These are phyloP conservation scores for zebrafish (Danio rerio) DNA, from an alignment of 2,113 vertebrate genomes.

Conservation along the genomic window DNA sequence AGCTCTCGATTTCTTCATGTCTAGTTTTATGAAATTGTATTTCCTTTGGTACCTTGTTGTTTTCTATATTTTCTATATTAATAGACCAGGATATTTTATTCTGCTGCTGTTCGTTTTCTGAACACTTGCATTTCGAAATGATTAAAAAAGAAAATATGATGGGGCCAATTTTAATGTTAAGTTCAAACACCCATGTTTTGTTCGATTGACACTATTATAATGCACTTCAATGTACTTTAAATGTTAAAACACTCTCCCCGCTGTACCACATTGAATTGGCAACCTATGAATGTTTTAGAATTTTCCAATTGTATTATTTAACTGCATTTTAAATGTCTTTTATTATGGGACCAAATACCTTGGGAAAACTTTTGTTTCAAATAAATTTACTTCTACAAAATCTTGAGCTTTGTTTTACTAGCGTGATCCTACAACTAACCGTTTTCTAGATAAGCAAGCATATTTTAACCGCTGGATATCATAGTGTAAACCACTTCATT, in stretches of 20 bases:
- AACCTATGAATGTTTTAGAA: conserved; percentile 8
- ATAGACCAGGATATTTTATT: neutral
- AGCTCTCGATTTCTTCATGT: neutral
- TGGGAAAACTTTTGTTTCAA: conserved; percentile 60
- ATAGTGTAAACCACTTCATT: too few relatives aligned
- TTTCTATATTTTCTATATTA: conserved; percentile 25
- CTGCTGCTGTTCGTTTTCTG: neutral
- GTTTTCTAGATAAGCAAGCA: neutral
- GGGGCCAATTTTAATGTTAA: neutral
- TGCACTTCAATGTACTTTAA: conserved; percentile 26
- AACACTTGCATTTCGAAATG: neutral
- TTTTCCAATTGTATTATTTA: conserved; percentile 17
- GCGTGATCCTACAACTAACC: neutral
- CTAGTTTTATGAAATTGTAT: neutral
- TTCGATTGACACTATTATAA: neutral
- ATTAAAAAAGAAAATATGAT: neutral
- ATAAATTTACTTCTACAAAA: conserved; percentile 54
- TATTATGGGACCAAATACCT: conserved; percentile 63
- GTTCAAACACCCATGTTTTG: neutral
- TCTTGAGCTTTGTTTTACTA: neutral
- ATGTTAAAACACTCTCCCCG: neutral
- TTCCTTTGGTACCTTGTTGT: conserved; percentile 1
- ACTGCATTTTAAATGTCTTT: conserved; percentile 42
- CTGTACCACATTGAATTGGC: conserved; percentile 5
- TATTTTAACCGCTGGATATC: neutral